Conservation (phyloP, 2,797 vertebrate genomes). For the Gymnothorax javanicus region DNA sequence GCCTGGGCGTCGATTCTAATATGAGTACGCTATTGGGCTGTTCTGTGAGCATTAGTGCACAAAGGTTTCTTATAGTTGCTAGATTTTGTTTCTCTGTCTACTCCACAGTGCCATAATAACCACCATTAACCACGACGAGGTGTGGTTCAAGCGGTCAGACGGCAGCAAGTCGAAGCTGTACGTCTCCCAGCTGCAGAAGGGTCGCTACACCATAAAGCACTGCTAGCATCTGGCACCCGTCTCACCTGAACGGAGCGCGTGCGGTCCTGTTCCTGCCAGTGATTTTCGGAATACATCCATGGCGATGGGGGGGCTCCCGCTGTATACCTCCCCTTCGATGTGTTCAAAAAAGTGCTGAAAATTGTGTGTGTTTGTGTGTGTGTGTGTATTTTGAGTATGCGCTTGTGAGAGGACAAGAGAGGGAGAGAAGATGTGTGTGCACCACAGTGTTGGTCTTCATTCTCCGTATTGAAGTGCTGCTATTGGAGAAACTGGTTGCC, state of each 20-base stretch:
- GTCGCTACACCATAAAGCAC: slow-evolving; percentile 84
- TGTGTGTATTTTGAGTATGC: neutral
- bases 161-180: slow-evolving; percentile 86
- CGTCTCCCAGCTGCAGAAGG: slow-evolving; percentile 85
- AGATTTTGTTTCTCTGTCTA: slow-evolving; percentile 20
- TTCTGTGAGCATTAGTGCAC: too few species aligned
- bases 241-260: neutral
- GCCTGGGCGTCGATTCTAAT: too few species aligned
- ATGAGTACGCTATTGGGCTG: too few species aligned
- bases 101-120: slow-evolving; percentile 80
- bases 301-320: too few species aligned
- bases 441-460: neutral
- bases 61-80: too few species aligned
- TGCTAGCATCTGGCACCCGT: slow-evolving; percentile 10
- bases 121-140: slow-evolving; percentile 85
- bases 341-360: neutral
- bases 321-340: neutral
- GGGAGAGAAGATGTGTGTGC: neutral
- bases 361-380: neutral
- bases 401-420: neutral
- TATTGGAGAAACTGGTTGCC: slow-evolving; percentile 10
- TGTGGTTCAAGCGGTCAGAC: slow-evolving; percentile 84
- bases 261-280: neutral
- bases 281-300: neutral
- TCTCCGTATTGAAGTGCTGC: slow-evolving; percentile 17